phyloP scores from a whole-genome alignment of 2,888 invertebrate species.

The Bellardia pandia region DNA sequence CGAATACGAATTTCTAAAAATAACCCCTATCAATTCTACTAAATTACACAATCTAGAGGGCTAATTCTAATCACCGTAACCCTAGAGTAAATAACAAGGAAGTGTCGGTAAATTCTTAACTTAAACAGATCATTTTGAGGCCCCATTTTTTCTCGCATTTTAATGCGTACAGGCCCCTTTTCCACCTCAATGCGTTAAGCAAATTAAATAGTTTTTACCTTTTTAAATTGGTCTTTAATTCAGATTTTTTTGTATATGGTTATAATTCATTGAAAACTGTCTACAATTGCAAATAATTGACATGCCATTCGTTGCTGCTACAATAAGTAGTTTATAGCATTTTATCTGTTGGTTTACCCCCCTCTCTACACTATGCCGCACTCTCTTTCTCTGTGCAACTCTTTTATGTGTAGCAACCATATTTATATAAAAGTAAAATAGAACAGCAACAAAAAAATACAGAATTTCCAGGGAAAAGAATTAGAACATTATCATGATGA shows the following conservation, averaged over 20 bases:
- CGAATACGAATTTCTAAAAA: no score
- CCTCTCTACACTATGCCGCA: no score
- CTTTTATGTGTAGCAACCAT: constrained; percentile 15
- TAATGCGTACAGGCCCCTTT: background rate
- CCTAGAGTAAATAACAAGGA: no score
- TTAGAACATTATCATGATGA: constrained; percentile 62
- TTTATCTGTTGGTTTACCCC: background rate
- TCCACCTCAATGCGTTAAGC: background rate
- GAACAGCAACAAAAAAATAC: constrained; percentile 2
- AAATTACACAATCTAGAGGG: no score
- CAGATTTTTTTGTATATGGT: constrained; percentile 10
- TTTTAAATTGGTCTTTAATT: constrained; percentile 16
- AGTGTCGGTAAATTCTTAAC: no score
- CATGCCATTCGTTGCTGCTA: constrained; percentile 53
- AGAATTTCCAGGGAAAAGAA: constrained; percentile 65
- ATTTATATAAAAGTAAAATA: constrained; percentile 22
- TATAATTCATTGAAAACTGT: constrained; percentile 68
- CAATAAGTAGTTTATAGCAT: constrained; percentile 28
- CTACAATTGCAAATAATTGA: constrained; percentile 67
- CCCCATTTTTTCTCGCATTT: background rate
- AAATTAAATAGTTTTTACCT: constrained; percentile 19
- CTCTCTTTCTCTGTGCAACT: background rate
- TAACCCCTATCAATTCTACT: no score
- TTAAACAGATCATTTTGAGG: background rate
- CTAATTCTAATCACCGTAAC: no score